Evolutionary conservation across 2,888 invertebrate species (phyloP).

Genomic region (Ditylenchus weischeri): DNA sequence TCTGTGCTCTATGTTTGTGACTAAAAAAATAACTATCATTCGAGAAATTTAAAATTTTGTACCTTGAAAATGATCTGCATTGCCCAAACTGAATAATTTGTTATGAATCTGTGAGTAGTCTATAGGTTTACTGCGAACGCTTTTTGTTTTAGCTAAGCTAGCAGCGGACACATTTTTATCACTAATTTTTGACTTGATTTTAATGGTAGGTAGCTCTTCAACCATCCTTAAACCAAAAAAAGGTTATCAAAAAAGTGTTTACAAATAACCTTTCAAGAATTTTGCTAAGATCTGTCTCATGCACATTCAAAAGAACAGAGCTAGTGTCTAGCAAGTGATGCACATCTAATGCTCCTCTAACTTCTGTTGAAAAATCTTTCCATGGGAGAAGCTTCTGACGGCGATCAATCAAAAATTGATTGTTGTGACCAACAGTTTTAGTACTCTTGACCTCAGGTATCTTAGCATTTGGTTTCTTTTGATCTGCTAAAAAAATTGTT

Average conservation of each 20-base stretch:
- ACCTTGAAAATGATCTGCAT: conserved; percentile 3
- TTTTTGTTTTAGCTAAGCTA: not conserved
- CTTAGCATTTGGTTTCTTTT: too few relatives aligned
- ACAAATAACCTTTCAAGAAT: conserved; percentile 33
- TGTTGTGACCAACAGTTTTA: not conserved
- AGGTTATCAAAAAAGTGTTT: not conserved
- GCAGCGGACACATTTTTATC: too few relatives aligned
- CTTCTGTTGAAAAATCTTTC: conserved; percentile 32
- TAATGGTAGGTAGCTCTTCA: conserved; percentile 8
- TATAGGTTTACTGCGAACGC: not conserved
- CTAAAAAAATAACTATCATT: not conserved
- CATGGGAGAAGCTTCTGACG: conserved; percentile 17
- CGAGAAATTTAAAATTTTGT: not conserved
- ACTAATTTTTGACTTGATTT: not conserved
- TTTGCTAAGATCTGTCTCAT: conserved; percentile 35
- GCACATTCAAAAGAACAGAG: conserved; percentile 35
- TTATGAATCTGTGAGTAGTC: not conserved
- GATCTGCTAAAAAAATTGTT: too few relatives aligned
- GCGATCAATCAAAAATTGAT: conserved; percentile 9
- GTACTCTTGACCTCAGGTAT: too few relatives aligned
- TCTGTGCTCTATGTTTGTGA: conserved; percentile 1
- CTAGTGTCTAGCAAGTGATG: conserved; percentile 42
- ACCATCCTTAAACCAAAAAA: conserved; percentile 11
- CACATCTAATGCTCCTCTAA: conserved; percentile 45
- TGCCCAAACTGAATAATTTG: conserved; percentile 1